Evolutionary conservation across 2,888 invertebrate species (phyloP), one percentile per base, ranked within the genome.

Genomic region (Xestoiulus laeticollis): DNA sequence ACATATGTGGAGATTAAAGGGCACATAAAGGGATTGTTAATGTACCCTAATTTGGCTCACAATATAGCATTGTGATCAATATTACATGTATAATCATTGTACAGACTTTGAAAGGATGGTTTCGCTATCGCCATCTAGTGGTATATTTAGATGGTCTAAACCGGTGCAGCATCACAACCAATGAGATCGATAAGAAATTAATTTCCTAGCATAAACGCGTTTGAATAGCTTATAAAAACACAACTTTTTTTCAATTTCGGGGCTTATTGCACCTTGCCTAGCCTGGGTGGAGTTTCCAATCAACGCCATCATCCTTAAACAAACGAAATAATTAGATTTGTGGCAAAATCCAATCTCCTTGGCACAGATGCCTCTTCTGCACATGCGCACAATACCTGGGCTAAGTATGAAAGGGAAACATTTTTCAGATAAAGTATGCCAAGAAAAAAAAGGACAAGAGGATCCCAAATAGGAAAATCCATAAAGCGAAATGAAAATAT

Each of bases 271-370:
- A 59, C 38, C 38, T 38, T 38, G 38, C 38, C 38, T 38, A 8
- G 6, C 59, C 4, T 26, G 59, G 59, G 48, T 48, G 48, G 48
- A 48, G 48, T 48, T 68, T 68, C 59, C 59, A 26, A 68, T 68
- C 59, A 68, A 68, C 59, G 12, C 59, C 10, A 22, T 26, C 22
- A 22, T 68, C 59, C 59, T 68, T 68, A 68, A 68, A 68, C 59
- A 68, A 68, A 68, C 59, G 59, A 68, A 68, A 68, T 68, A 68
- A 68, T 68, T 68, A 68, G 59, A 68, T 68, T 68, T 22, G 22
- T 8, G 59, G 19, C 59, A 68, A 68, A 68, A 68, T 68, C 59
- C 22, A 68, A 68, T 68, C 22, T 68, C 22, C 8, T 68, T 22
- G 22, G 22, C 38, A 38, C 38, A 38, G 38, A 38, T 38, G 38